Evolutionary conservation across 2,797 vertebrate species (phyloP).

Genomic region (Gambelia wislizenii): DNA sequence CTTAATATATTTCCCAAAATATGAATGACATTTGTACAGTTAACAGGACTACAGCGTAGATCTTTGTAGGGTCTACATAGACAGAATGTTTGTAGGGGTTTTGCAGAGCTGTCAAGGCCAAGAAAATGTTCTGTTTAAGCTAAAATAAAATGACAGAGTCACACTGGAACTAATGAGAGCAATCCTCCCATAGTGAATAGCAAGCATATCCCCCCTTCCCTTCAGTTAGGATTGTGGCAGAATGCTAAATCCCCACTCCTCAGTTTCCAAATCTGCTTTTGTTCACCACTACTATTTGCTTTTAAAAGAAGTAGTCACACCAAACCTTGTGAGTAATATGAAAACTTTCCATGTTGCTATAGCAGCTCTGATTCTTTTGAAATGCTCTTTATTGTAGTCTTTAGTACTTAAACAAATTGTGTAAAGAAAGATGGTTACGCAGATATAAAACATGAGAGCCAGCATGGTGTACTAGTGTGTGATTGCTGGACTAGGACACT

Average conservation of each 20-base stretch:
- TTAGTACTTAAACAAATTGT: not conserved
- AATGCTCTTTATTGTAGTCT: not conserved
- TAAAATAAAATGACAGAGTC: not conserved
- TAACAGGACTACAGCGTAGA: not conserved
- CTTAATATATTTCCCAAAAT: constrained; percentile 11
- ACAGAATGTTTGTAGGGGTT: constrained; percentile 1
- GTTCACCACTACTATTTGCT: not conserved
- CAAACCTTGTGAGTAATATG: not conserved
- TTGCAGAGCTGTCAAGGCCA: not conserved
- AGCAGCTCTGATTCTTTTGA: not conserved
- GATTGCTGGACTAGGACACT: no score
- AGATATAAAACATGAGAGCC: not conserved
- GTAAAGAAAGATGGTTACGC: not conserved
- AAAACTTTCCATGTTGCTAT: not conserved
- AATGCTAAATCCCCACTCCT: no score
- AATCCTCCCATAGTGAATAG: not conserved
- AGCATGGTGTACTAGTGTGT: no score
- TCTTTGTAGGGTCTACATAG: not conserved
- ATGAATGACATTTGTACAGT: not conserved
- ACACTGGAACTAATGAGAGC: not conserved
- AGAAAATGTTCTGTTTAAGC: not conserved
- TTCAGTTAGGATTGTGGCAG: not conserved
- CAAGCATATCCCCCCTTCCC: not conserved
- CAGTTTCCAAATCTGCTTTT: no score
- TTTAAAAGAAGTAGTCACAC: not conserved